These are phyloP conservation scores for Cephalopterus ornatus DNA, from an alignment of 2,113 vertebrate species.

Conservation along the genomic window DNA sequence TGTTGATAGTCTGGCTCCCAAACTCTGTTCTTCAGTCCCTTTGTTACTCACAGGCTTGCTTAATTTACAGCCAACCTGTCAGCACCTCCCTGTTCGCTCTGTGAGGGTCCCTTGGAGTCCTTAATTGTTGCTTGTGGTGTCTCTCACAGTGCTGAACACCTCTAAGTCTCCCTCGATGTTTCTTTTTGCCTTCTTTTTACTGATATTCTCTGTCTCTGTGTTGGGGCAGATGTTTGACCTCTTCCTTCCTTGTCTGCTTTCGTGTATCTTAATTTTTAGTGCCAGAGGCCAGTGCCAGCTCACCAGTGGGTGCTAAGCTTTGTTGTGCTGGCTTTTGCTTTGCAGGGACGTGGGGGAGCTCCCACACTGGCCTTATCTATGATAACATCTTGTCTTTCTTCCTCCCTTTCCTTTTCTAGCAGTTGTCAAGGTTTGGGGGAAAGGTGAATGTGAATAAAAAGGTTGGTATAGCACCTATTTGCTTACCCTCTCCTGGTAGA, in stretches of 20 bases:
- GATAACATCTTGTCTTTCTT: background rate
- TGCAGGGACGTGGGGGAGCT: background rate
- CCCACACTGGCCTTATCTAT: background rate
- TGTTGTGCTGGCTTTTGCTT: background rate
- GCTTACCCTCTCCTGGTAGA: background rate
- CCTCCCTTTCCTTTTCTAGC: background rate
- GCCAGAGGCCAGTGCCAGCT: background rate
- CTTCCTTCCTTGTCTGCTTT: background rate
- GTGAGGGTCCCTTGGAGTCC: background rate
- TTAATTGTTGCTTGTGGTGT: background rate
- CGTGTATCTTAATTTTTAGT: background rate
- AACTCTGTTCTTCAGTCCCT: background rate
- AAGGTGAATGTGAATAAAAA: background rate
- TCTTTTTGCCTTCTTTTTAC: background rate
- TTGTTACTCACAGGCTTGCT: background rate
- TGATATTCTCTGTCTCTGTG: background rate
- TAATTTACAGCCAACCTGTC: background rate
- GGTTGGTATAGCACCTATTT: background rate
- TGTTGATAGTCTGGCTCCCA: background rate
- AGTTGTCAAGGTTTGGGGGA: background rate
- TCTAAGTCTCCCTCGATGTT: rapidly evolving
- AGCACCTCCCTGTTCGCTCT: background rate
- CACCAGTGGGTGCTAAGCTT: background rate
- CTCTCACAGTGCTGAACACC: background rate
- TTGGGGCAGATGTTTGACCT: background rate